Base-by-base conservation (phyloP, 1,140 invertebrate genomes). In the Halyomorpha halys region DNA sequence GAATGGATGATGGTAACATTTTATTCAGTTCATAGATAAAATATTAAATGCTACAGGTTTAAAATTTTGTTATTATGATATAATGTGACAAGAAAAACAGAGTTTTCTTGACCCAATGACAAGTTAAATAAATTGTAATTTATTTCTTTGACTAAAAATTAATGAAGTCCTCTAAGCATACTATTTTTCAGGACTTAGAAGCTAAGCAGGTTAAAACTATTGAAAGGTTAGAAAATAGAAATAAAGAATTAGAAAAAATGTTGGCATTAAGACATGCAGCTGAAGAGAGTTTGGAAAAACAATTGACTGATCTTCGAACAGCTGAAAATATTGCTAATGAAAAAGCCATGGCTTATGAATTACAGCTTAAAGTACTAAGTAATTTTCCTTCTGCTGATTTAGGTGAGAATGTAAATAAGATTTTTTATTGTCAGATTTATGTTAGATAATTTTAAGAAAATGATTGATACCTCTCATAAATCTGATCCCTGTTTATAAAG, bases 181-280 rank as follows among this genome's bases (percentile, higher is more conserved):
- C 19, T 64, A 39, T 39, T 39, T 39, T 39, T 39, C 23, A 56
- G 53, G 66, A 68, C n/a, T 75, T 78, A 16, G 76, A 81, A 69
- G 74, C 75, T 49, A 76, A 76, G 62, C 74, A 79, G 67, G 71
- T 74, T 66, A 77, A 80, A 62, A 73, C 78, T 18, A 61, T 75
- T 34, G 76, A 78, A 66, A 73, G 71, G 62, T 68, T 75, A 66
- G 76, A 78, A 65, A 71, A 76, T 66, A 78, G 78, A 66, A 78
- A 79, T 63, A 71, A 74, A 63, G 77, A 78, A 51, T 68, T 78
- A 15, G 70, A 74, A 62, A 72, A 71, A 53, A 73, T 75, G 66
- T 67, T 80, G 19, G 71, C 76, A 66, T 72, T 44, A 60, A 25
- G 30, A 39, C n/a, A 60, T 60, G 59, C 30, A 6, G 59, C 30